These are phyloP conservation scores for Datnioides undecimradiatus DNA, from an alignment of 2,113 vertebrate genomes.

Conservation along the genomic window DNA sequence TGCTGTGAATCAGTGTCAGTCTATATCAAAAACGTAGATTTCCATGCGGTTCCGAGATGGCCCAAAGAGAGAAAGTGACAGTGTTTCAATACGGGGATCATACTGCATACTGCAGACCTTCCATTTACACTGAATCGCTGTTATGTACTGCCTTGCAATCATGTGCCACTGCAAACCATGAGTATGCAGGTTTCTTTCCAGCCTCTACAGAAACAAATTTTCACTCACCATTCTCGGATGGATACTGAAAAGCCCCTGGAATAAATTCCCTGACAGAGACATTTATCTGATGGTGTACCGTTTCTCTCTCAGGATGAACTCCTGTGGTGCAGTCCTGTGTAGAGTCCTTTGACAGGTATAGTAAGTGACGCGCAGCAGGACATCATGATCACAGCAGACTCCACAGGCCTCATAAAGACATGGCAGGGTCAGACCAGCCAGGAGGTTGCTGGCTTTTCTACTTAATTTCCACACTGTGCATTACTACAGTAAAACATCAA, in stretches of 20 bases:
- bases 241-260: not conserved
- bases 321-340: conserved; percentile 81
- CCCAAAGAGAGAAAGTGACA: not conserved
- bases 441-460: conserved; percentile 72
- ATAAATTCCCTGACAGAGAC: not conserved
- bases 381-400: conserved; percentile 78
- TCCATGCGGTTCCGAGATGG: not conserved
- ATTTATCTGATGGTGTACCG: not conserved
- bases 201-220: not conserved
- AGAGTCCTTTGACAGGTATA: conserved; percentile 78
- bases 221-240: not conserved
- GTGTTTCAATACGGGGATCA: not conserved
- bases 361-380: conserved; percentile 64
- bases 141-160: not conserved
- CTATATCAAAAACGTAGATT: not conserved
- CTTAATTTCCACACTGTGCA: conserved; percentile 47
- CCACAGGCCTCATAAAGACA: conserved; percentile 66
- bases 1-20: not conserved
- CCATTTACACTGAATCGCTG: no score
- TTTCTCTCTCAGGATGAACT: conserved; percentile 72
- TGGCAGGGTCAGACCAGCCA: conserved; percentile 79
- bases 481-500: conserved; percentile 72
- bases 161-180: not conserved
- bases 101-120: no score
- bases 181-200: not conserved